Evolutionary conservation across 2,113 vertebrate species (phyloP), one percentile per base, ranked within the genome.

Genomic region (Tachuris rubrigastra): DNA sequence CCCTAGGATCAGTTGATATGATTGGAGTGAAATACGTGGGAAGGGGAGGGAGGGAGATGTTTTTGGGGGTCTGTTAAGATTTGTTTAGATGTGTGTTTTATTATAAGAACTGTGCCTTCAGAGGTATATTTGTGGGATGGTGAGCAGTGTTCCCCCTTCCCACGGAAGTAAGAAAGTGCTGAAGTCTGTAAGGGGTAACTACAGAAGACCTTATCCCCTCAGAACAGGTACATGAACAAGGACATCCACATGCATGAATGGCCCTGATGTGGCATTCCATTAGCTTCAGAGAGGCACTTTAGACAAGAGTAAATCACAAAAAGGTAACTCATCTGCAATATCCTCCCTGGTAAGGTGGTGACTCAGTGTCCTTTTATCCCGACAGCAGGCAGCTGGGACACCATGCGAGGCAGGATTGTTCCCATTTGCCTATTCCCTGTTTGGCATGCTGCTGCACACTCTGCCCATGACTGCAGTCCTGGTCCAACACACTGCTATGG

Each of bases 381-480:
- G 24, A 3, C 6, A 69, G 27, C 6, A 13, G 42, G 46, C 3
- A 8, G 14, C 21, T 69, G n/a, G 39, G 44, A 17, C 33, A 28
- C 21, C 24, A 37, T 1, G 2, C 60, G 9, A 28, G 33, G 33
- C 60, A 46, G 52, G 60, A 59, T 21, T 67, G 46, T 28, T 60
- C 62, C 86, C 28, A 11, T 67, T 44, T 67, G 25, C 59, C 37
- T 41, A 37, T 12, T 52, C 68, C 33, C 39, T 67, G 2, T 7
- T 20, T 41, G 47, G 13, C 35, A 30, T 21, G 3, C 27, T 20
- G 23, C 31, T 39, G 9, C 22, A 18, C 1, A 3, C 15, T 59
- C 37, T 76, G 68, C 8, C 39, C 5, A 0, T 0, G 1, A 27
- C 39, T 77, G 4, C 8, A 4, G 23, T 17, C 30, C 28, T 52